Conservation (phyloP, 2,113 vertebrate species). For the Phylloscopus trochilus region DNA sequence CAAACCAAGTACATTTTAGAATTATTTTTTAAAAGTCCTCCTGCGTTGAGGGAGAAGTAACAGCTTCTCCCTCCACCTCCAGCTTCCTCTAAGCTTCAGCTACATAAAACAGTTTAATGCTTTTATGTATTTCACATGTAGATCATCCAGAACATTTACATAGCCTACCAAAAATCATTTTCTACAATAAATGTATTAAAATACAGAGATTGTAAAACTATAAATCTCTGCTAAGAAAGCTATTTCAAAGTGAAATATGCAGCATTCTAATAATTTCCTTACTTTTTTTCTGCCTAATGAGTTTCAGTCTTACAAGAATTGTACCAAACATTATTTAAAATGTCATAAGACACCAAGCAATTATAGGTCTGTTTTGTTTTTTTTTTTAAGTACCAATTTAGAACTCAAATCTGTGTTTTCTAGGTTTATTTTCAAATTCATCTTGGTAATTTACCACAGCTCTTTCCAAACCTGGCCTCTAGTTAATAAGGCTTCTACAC, state of each 20-base stretch:
- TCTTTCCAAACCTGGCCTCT: neutral
- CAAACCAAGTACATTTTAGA: neutral
- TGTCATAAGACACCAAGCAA: neutral
- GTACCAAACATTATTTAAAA: neutral
- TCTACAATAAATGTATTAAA: neutral
- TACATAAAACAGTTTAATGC: neutral
- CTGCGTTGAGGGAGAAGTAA: neutral
- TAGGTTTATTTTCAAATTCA: conserved; percentile 1
- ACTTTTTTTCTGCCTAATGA: neutral
- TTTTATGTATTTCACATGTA: neutral
- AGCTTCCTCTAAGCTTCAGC: neutral
- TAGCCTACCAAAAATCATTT: conserved; percentile 10
- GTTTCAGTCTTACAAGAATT: neutral
- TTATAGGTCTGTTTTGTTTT: neutral
- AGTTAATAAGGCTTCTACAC: conserved; percentile 36
- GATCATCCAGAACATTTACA: conserved; percentile 37
- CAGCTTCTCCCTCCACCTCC: neutral
- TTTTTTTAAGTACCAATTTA: neutral
- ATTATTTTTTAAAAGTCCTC: neutral
- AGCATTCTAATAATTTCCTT: neutral
- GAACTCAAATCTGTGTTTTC: neutral
- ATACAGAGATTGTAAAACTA: neutral
- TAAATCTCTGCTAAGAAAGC: neutral
- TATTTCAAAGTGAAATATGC: neutral
- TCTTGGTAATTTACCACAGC: conserved; percentile 18